Evolutionary conservation across 2,888 invertebrate genomes (phyloP).

Genomic region (Myathropa florea): DNA sequence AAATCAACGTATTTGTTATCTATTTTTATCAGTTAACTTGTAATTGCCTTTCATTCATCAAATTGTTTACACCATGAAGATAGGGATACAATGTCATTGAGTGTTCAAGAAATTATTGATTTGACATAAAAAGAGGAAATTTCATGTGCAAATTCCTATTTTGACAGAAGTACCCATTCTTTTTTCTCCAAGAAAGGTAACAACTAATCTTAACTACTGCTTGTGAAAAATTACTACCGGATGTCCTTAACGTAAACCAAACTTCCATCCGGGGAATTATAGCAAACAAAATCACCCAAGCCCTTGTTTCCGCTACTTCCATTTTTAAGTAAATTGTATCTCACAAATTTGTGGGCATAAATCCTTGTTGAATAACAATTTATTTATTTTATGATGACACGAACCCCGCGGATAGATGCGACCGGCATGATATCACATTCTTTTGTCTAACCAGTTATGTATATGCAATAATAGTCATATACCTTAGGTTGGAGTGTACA

Average conservation of each 20-base stretch:
- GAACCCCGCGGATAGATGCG: neutral
- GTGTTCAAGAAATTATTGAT: no score
- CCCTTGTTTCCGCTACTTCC: neutral
- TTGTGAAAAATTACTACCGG: neutral
- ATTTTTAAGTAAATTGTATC: neutral
- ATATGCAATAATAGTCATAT: neutral
- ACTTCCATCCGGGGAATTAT: neutral
- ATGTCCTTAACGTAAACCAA: neutral
- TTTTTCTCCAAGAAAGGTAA: neutral
- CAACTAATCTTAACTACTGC: neutral
- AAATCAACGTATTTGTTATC: no score
- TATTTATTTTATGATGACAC: conserved; percentile 11
- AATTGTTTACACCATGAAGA: no score
- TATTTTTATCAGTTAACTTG: no score
- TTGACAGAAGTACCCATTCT: neutral
- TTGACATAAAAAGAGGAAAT: no score
- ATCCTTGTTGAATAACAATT: conserved; percentile 12
- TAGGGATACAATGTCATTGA: no score
- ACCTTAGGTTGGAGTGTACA: neutral
- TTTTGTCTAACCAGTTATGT: neutral
- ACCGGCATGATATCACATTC: neutral
- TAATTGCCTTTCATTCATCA: no score
- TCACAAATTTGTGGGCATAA: conserved; percentile 2
- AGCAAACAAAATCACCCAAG: neutral
- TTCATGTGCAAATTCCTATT: neutral